Conservation (phyloP, 2,888 invertebrate genomes). For the Seladonia tumulorum region DNA sequence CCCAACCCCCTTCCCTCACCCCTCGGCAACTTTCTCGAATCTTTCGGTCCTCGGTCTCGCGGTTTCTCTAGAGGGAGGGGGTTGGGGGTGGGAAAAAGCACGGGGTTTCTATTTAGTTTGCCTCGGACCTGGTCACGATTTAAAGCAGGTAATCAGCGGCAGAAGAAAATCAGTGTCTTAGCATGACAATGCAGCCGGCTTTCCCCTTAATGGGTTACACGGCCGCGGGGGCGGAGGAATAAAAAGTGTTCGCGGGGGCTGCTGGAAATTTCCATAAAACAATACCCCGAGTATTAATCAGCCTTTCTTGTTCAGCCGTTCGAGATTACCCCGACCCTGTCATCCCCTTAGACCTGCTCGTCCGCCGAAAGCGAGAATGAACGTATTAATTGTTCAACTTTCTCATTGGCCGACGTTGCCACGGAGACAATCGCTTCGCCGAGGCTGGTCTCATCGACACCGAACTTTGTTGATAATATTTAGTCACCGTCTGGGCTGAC, state of each 20-base stretch:
- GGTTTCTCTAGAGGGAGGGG: background rate
- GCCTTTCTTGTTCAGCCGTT: slow-evolving; percentile 73
- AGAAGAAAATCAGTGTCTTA: slow-evolving; percentile 73
- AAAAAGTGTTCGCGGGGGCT: slow-evolving; percentile 64
- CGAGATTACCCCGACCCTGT: slow-evolving; percentile 46
- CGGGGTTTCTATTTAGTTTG: slow-evolving; percentile 31
- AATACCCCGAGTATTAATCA: slow-evolving; percentile 78
- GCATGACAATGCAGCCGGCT: slow-evolving; percentile 72
- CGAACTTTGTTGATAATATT: background rate
- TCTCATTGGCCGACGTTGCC: slow-evolving; percentile 8
- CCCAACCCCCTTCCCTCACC: background rate
- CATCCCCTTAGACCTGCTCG: slow-evolving; percentile 16
- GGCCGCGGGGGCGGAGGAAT: slow-evolving; percentile 48
- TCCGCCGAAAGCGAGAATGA: slow-evolving; percentile 16
- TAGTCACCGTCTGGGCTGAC: background rate
- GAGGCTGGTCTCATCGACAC: background rate
- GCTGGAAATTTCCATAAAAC: slow-evolving; percentile 77
- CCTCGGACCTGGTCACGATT: slow-evolving; percentile 45
- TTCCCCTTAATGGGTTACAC: slow-evolving; percentile 67
- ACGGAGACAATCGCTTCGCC: background rate
- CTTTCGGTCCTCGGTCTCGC: background rate
- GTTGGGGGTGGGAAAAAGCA: slow-evolving; percentile 41
- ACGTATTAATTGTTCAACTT: slow-evolving; percentile 59
- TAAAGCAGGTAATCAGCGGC: slow-evolving; percentile 66
- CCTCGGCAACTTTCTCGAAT: background rate